Evolutionary conservation across 53 echinoderm and acorn worm species (phyloP).

Genomic region (Pentamera pediparva): DNA sequence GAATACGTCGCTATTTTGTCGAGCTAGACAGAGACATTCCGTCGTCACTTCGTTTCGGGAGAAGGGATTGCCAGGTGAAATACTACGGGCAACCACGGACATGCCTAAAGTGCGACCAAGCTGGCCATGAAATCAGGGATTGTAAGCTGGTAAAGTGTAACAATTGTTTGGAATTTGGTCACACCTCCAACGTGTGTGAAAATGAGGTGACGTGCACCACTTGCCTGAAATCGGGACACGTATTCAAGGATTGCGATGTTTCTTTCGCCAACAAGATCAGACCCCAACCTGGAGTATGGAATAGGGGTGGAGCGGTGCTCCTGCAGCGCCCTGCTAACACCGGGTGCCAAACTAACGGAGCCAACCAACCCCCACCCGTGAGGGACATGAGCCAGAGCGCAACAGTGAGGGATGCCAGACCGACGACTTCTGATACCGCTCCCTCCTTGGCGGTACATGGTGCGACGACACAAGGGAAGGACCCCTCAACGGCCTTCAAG

Average conservation of each 20-base stretch:
- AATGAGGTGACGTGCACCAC: neutral
- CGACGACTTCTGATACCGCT: too few species aligned
- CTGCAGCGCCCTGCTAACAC: too few species aligned
- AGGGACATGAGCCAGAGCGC: too few species aligned
- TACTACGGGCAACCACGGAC: constrained; percentile 41
- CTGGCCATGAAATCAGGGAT: constrained; percentile 7
- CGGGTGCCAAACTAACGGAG: too few species aligned
- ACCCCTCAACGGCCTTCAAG: too few species aligned
- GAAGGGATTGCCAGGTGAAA: constrained; percentile 25
- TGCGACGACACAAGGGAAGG: too few species aligned
- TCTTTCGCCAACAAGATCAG: constrained; percentile 12
- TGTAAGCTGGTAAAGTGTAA: constrained; percentile 15
- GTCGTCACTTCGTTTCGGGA: constrained; percentile 28
- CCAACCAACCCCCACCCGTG: too few species aligned
- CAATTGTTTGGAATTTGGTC: constrained; percentile 24
- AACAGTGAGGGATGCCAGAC: too few species aligned
- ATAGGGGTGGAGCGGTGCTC: too few species aligned
- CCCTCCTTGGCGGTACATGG: too few species aligned
- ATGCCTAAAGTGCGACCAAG: constrained; percentile 19
- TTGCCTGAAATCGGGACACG: constrained; percentile 5
- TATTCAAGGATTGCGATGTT: neutral
- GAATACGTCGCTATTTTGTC: constrained; percentile 35
- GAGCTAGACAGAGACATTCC: constrained; percentile 16
- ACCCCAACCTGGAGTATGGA: too few species aligned
- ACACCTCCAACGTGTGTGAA: neutral